phyloP scores from a whole-genome alignment of 2,888 invertebrate species.

The Cheilosia variabilis region DNA sequence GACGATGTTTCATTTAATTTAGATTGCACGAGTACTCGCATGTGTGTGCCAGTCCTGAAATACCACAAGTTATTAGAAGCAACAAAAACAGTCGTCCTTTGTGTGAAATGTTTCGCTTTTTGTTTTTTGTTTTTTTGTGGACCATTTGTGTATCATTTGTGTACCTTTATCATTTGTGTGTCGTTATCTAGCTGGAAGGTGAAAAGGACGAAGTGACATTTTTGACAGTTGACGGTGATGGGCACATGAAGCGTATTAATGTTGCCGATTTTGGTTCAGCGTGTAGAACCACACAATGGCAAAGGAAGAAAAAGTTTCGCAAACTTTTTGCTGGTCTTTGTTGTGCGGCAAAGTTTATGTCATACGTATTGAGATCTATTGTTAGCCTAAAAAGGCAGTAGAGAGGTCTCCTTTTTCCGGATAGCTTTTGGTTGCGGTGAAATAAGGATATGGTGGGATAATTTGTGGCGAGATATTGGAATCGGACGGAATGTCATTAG shows the following conservation, averaged over 20 bases:
- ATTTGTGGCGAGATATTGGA: slow-evolving; percentile 35
- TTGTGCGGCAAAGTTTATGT: slow-evolving; percentile 25
- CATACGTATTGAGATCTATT: slow-evolving; percentile 27
- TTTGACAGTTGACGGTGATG: slow-evolving; percentile 56
- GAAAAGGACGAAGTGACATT: slow-evolving; percentile 38
- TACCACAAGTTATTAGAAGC: slow-evolving; percentile 14
- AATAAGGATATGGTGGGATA: slow-evolving; percentile 37
- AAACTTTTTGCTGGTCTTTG: slow-evolving; percentile 8
- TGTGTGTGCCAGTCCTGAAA: not conserved
- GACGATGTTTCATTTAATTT: slow-evolving; percentile 25
- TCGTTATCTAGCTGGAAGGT: slow-evolving; percentile 43
- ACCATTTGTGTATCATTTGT: slow-evolving; percentile 13
- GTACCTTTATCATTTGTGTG: slow-evolving; percentile 31
- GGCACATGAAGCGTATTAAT: slow-evolving; percentile 50
- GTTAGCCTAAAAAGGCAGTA: slow-evolving; percentile 14
- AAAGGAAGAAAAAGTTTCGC: slow-evolving; percentile 12
- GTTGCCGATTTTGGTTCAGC: slow-evolving; percentile 37
- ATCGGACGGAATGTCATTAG: slow-evolving; percentile 36
- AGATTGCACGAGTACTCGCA: not conserved
- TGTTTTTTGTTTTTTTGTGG: not conserved
- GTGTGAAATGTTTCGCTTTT: not conserved
- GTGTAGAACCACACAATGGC: not conserved
- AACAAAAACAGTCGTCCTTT: not conserved
- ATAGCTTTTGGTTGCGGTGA: slow-evolving; percentile 31
- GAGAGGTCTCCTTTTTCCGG: slow-evolving; percentile 16